Evolutionary conservation across 92 coral and sea anemone genomes (phyloP), one percentile per base, ranked within the genome.

Genomic region (Anthopleura xanthogrammica): DNA sequence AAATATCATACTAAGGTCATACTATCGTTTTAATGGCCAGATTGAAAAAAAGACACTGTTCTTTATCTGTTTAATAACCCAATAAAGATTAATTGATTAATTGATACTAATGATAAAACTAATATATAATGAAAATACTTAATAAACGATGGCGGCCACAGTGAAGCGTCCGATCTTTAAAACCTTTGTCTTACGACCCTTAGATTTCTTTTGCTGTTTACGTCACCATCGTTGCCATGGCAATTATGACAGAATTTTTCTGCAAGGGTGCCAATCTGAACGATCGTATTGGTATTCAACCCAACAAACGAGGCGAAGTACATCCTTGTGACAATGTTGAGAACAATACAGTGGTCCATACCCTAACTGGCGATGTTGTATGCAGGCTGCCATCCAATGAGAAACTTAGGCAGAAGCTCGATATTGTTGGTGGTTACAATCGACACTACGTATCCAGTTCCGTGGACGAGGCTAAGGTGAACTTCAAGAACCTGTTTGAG

Each of bases 261-360:
- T 12, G 74, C 74, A 36, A 68, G 14, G 42, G 16, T 12, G 42
- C 74, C 74, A 29, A 12, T 68, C 41, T 68, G 74, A 68, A 10
- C 17, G 16, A 68, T 13, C 74, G 41, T 36, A 68, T 29, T 36
- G 17, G 74, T 11, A 68, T 36, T 23, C 41, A 23, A 5, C 17
- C 16, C 74, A 68, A 68, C 43, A 68, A 68, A 68, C 41, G 74
- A 68, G 16, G 41, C 42, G 74, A 4, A 68, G 36, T n/a, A 11
- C 74, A 68, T 36, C 74, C 74, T 29, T 68, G 74, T 36, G 74
- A 68, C 74, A 29, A 68, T 29, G 74, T 68, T 29, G 14, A 24
- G 16, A 68, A 68, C 41, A 68, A 68, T 13, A 68, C 74, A 24
- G 16, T 68, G 36, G 41, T 68, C 16, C 41, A 68, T 29, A 68